Evolutionary conservation across 1,140 invertebrate genomes (phyloP).

Genomic region (Lutraria rhynchaena): DNA sequence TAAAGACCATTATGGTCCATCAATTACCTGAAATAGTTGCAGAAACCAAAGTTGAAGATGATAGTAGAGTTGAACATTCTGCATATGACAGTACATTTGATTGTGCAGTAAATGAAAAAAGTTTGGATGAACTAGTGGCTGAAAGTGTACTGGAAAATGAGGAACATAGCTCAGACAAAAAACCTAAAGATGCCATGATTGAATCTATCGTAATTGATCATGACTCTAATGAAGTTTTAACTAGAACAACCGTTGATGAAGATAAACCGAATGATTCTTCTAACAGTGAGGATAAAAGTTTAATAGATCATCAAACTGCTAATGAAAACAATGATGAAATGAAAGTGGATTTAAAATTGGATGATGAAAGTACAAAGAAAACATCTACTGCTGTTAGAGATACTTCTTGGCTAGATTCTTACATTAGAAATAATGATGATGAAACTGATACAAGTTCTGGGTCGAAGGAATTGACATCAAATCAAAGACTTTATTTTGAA

Average conservation of each 20-base stretch:
- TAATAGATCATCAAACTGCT: too few relatives aligned
- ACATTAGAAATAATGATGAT: too few relatives aligned
- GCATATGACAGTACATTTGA: not conserved
- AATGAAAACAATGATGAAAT: too few relatives aligned
- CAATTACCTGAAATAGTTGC: not conserved
- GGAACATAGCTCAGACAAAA: not conserved
- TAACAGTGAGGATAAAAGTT: too few relatives aligned
- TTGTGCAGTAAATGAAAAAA: too few relatives aligned
- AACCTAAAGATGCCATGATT: not conserved
- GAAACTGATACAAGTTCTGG: too few relatives aligned
- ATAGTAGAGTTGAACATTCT: not conserved
- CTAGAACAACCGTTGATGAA: slow-evolving; percentile 1
- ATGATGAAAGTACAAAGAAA: too few relatives aligned
- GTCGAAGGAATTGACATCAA: not conserved
- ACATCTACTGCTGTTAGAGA: too few relatives aligned
- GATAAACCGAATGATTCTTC: too few relatives aligned
- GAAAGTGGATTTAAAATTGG: too few relatives aligned
- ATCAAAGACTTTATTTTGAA: not conserved
- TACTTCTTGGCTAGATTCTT: too few relatives aligned
- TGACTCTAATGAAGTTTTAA: not conserved
- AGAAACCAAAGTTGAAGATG: not conserved
- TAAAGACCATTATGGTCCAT: not conserved
- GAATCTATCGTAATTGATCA: not conserved
- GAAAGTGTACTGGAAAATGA: not conserved
- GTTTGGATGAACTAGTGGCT: not conserved